A percentile compares a stretch with the other conserved stretches of the same genome.
phyloP scores from a whole-genome alignment of 2,113 vertebrate species.

The Delphinapterus leucas region DNA sequence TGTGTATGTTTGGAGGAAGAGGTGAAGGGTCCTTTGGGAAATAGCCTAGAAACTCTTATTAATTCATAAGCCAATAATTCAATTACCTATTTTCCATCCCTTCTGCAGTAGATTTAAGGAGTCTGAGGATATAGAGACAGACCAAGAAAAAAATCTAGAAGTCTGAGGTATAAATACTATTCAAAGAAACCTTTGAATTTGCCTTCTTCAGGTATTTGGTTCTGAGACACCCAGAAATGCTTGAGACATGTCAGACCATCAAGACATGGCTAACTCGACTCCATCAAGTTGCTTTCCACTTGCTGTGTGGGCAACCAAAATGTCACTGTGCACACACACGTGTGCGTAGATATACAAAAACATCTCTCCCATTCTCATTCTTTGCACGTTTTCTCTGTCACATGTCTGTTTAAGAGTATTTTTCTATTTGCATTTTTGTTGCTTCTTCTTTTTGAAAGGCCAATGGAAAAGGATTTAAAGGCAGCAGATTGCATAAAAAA shows the following conservation, averaged over 20 bases:
- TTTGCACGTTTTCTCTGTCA: not conserved
- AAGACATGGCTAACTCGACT: not conserved
- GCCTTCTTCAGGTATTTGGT: not conserved
- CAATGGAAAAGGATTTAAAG: not conserved
- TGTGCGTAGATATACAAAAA: rapidly evolving
- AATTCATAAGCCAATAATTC: not conserved
- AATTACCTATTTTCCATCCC: not conserved
- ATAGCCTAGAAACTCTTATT: not conserved
- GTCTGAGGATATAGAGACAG: not conserved
- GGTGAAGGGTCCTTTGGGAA: not conserved
- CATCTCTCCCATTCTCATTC: not conserved
- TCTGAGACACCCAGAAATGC: not conserved
- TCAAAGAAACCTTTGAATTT: not conserved
- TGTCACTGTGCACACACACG: not conserved
- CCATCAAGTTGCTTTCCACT: not conserved
- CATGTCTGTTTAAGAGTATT: not conserved
- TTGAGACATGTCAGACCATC: not conserved
- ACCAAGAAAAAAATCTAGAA: not conserved
- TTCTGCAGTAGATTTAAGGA: not conserved
- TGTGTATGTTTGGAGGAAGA: not conserved
- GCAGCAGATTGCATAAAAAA: not conserved
- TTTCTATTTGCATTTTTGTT: constrained; percentile 43
- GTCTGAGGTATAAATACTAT: not conserved
- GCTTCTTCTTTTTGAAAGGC: not conserved
- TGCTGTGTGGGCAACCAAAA: not conserved